These are phyloP conservation scores for Drosophila ananassae DNA, from an alignment of 1,140 invertebrate species.

Conservation along the genomic window DNA sequence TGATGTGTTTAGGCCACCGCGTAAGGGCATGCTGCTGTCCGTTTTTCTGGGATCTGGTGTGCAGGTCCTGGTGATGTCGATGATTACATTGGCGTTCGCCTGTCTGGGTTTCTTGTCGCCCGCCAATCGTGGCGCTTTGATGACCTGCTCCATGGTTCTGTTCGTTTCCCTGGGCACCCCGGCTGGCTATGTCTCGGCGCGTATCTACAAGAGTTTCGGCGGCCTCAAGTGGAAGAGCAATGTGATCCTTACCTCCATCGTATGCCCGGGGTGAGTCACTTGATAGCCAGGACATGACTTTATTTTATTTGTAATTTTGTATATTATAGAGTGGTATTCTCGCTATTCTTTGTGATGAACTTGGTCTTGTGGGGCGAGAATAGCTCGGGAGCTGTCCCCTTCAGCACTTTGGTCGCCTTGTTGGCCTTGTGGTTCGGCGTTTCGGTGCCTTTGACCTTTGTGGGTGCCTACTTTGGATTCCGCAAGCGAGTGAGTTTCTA, in stretches of 20 bases:
- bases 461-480: constrained; percentile 99
- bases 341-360: constrained; percentile 98
- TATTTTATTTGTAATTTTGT: constrained; percentile 25
- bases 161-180: constrained; percentile 98
- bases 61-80: constrained; percentile 93
- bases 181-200: constrained; percentile 97
- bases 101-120: constrained; percentile 99
- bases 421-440: constrained; percentile 98
- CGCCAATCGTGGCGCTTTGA: constrained; percentile 98
- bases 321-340: constrained; percentile 93
- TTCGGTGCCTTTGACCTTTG: constrained; percentile 98
- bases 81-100: constrained; percentile 95
- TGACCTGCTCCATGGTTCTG: constrained; percentile 98
- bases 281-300: background rate
- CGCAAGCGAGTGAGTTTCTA: constrained; percentile 93
- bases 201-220: constrained; percentile 99
- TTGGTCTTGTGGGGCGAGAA: constrained; percentile 97
- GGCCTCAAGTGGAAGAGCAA: constrained; percentile 99
- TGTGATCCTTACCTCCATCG: constrained; percentile 96
- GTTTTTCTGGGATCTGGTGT: constrained; percentile 97
- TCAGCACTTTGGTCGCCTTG: constrained; percentile 98
- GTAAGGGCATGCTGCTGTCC: constrained; percentile 97
- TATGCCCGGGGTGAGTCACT: constrained; percentile 94
- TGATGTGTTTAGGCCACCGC: constrained; percentile 97
- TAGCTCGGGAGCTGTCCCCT: constrained; percentile 98